Base-by-base conservation (phyloP, 2,888 invertebrate genomes). In the Nemurella pictetii region DNA sequence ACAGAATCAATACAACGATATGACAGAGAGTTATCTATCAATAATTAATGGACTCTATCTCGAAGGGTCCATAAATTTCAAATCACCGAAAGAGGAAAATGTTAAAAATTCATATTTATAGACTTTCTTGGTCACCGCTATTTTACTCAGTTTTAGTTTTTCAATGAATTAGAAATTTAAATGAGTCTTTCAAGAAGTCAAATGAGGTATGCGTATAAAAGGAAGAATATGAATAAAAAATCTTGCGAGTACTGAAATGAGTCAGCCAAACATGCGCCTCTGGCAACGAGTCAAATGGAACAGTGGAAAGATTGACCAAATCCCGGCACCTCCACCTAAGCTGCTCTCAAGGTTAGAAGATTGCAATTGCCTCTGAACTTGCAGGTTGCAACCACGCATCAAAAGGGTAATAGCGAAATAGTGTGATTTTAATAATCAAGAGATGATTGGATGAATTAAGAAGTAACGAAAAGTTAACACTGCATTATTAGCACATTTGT, bases 91-190 rank as follows among this genome's bases (percentile, higher is more conserved):
- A 55, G 55, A 55, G 55, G 36, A 72, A 36, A 82, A 82, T 82
- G 12, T 20, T 55, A 26, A 27, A 27, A 82, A 27, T 30, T 82
- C 72, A 20, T 55, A 35, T 74, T 32, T 84, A n/a, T 25, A n/a
- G 29, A 73, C 74, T 55, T 72, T 74, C 35, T 30, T 81, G 35
- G 81, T 81, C 32, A 78, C 77, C 25, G 74, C 77, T 77, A 28
- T 84, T 81, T 81, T 75, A 73, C 29, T 26, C 82, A 36, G 55
- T 85, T 85, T 28, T 80, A 75, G 74, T 82, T 82, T 29, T 35
- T 35, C 25, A 77, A 30, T 9, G 83, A 83, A 85, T 83, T 83
- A 83, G 82, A 82, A 85, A 85, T 83, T 85, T 83, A 85, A 82
- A 85, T 85, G 85, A 85, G 77, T 9, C 30, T 30, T 75, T 83